Conservation (phyloP, 1,140 invertebrate species). For the Magallana ariakensis region DNA sequence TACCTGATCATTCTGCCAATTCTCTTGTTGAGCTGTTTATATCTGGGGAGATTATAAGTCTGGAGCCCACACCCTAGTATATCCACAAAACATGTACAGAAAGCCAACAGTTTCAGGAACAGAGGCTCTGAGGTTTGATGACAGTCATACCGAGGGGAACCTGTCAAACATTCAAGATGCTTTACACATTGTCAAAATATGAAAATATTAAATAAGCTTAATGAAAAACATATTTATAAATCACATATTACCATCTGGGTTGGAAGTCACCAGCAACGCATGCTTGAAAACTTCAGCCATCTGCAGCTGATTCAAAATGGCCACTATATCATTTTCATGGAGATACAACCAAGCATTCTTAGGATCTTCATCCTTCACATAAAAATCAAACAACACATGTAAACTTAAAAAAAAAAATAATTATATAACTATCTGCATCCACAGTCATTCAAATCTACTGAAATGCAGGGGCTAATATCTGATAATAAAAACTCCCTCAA, state of each 20-base stretch:
- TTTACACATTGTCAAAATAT: too few relatives aligned
- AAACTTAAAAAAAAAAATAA: background rate
- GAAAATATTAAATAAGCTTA: too few relatives aligned
- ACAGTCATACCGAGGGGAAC: slow-evolving; percentile 82
- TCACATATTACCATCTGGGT: slow-evolving; percentile 40
- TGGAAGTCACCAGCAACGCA: slow-evolving; percentile 80
- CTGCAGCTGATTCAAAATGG: slow-evolving; percentile 88
- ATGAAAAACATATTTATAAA: too few relatives aligned
- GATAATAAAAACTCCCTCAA: too few relatives aligned
- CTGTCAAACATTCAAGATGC: slow-evolving; percentile 45
- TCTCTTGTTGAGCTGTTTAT: slow-evolving; percentile 78
- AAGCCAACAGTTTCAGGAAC: slow-evolving; percentile 86
- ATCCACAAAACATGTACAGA: slow-evolving; percentile 84
- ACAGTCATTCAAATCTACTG: too few relatives aligned
- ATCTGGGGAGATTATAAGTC: slow-evolving; percentile 81
- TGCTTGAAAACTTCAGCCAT: slow-evolving; percentile 85
- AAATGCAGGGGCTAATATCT: too few relatives aligned
- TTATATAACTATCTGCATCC: too few relatives aligned
- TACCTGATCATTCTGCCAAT: slow-evolving; percentile 80
- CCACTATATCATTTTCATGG: slow-evolving; percentile 88
- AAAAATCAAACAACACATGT: background rate
- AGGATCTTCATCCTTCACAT: slow-evolving; percentile 84
- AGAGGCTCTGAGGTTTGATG: slow-evolving; percentile 83
- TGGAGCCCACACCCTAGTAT: slow-evolving; percentile 85
- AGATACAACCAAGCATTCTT: slow-evolving; percentile 81